A percentile compares a stretch with the other conserved stretches of the same genome.
These are phyloP conservation scores for Coremacera marginata DNA, from an alignment of 2,888 invertebrate genomes.

Conservation along the genomic window DNA sequence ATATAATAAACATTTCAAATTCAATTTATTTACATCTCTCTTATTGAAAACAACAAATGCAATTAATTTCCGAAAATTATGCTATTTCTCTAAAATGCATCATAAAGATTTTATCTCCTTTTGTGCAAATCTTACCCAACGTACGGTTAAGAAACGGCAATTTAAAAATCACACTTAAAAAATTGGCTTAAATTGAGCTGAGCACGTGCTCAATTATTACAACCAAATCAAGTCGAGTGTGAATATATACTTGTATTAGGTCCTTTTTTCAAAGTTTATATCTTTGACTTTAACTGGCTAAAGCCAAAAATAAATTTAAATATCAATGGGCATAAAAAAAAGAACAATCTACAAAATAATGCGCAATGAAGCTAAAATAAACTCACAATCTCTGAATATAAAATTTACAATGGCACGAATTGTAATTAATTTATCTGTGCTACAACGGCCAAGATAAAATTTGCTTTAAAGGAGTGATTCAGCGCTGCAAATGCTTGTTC, in stretches of 20 bases:
- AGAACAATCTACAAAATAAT: background rate
- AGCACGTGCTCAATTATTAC: constrained; percentile 35
- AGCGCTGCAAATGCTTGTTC: background rate
- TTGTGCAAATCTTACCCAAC: background rate
- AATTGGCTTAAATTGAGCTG: constrained; percentile 22
- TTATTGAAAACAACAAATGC: no score
- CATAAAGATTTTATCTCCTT: background rate
- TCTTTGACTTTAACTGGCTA: constrained; percentile 17
- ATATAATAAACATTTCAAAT: no score
- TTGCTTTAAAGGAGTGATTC: constrained; percentile 24
- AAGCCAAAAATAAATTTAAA: constrained; percentile 33
- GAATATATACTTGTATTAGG: background rate
- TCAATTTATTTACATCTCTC: no score
- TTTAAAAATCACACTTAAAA: constrained; percentile 25
- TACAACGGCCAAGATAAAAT: constrained; percentile 25
- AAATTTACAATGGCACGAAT: constrained; percentile 29
- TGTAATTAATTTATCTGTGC: constrained; percentile 36
- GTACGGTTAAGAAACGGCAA: background rate
- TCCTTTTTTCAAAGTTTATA: constrained; percentile 8
- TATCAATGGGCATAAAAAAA: constrained; percentile 18
- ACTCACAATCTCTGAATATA: background rate
- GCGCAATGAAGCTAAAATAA: background rate
- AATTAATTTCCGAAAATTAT: no score
- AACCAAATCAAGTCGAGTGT: background rate
- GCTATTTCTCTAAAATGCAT: no score